A percentile compares a stretch with the other conserved stretches of the same genome.
Conservation (phyloP, 92 coral and sea anemone species). For the Heliopora coerulea region DNA sequence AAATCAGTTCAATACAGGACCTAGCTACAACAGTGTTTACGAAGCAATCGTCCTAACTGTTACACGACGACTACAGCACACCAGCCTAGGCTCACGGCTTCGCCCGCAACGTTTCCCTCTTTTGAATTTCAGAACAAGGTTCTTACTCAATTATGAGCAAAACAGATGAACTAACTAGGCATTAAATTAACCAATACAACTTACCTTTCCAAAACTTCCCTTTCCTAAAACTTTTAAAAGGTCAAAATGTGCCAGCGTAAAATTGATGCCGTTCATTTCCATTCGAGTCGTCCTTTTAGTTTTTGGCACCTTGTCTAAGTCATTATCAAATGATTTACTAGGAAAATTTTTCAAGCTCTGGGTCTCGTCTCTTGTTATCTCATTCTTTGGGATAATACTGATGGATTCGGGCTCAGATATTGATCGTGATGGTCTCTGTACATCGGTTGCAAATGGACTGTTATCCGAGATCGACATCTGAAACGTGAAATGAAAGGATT, state of each 20-base stretch:
- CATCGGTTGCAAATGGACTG: background rate
- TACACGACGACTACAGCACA: no score
- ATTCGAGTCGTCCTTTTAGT: background rate
- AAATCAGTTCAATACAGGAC: no score
- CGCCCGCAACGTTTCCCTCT: no score
- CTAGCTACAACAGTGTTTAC: no score
- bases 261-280: conserved; percentile 48
- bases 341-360: conserved; percentile 10
- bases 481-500: no score
- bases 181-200: no score
- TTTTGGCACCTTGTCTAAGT: background rate
- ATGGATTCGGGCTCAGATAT: background rate
- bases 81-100: no score
- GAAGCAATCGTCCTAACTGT: no score
- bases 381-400: background rate
- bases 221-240: conserved; percentile 92
- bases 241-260: conserved; percentile 67
- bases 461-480: no score
- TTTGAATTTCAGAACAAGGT: no score
- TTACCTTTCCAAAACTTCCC: conserved; percentile 98
- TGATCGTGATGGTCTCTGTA: background rate
- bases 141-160: no score
- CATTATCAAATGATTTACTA: background rate
- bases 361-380: background rate
- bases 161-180: no score